Percentiles rank a stretch among this genome's conserved stretches.
These are phyloP conservation scores for Craseonycteris thonglongyai DNA, from an alignment of 2,113 vertebrate species.

Conservation along the genomic window DNA sequence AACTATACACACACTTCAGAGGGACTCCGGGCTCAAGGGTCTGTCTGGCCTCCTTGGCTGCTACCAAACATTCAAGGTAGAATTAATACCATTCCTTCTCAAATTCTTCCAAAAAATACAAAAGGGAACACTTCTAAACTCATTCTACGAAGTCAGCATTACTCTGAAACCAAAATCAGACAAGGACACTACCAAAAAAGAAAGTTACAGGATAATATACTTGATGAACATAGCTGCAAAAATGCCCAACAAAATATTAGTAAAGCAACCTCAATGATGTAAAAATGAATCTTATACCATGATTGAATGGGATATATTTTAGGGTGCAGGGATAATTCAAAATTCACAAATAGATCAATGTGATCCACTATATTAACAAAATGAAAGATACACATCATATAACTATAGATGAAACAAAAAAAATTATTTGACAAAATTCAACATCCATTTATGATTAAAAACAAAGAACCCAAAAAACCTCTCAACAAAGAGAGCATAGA, in stretches of 20 bases:
- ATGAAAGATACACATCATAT: not conserved
- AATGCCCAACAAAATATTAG: not conserved
- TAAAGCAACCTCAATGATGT: too few species aligned
- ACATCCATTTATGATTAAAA: not conserved
- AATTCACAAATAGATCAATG: not conserved
- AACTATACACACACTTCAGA: not conserved
- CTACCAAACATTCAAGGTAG: not conserved
- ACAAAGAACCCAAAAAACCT: not conserved
- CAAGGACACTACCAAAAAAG: not conserved
- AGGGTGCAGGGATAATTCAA: not conserved
- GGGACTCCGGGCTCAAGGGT: not conserved
- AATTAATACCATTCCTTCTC: not conserved
- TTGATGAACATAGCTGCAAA: not conserved
- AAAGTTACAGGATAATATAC: not conserved
- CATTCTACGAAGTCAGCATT: not conserved
- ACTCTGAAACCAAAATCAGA: not conserved
- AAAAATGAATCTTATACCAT: not conserved
- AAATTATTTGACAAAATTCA: not conserved
- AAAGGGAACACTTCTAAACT: not conserved
- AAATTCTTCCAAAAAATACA: not conserved
- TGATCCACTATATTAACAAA: not conserved
- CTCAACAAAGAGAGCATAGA: not conserved
- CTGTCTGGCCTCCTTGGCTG: not conserved
- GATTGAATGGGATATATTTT: not conserved
- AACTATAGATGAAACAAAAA: too few species aligned